A percentile compares a stretch with the other conserved stretches of the same genome.
Evolutionary conservation across 92 coral and sea anemone species (phyloP).

Genomic region (Phenganax marumi): DNA sequence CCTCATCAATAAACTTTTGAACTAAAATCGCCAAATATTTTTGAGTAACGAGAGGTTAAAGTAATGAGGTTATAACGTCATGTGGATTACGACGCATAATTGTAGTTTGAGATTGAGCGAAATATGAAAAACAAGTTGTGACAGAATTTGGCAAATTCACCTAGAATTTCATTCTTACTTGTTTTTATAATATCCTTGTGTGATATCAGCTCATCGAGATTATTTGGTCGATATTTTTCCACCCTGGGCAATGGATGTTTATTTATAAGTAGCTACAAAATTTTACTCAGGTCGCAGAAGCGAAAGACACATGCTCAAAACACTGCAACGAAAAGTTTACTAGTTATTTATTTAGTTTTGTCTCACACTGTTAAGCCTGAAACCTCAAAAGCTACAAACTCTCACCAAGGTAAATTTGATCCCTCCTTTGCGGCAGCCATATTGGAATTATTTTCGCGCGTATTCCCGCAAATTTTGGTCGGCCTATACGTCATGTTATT

Average conservation of each 20-base stretch:
- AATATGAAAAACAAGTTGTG: background rate
- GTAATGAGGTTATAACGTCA: background rate
- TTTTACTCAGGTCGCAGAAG: background rate
- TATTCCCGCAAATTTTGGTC: background rate
- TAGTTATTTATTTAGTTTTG: background rate
- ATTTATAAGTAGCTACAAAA: background rate
- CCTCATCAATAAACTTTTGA: slow-evolving; percentile 85
- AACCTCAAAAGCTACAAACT: too few relatives aligned
- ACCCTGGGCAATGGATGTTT: slow-evolving; percentile 62
- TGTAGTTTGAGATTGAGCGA: background rate
- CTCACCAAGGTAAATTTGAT: slow-evolving; percentile 36
- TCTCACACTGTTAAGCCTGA: background rate
- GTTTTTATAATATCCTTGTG: slow-evolving; percentile 95
- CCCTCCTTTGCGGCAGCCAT: slow-evolving; percentile 17
- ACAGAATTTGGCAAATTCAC: background rate
- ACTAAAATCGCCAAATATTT: slow-evolving; percentile 42
- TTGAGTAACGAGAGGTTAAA: background rate
- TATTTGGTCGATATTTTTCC: slow-evolving; percentile 90
- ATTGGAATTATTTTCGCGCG: slow-evolving; percentile 18
- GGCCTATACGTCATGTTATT: background rate
- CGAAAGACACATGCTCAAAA: background rate
- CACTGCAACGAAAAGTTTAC: background rate
- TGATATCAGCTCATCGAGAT: slow-evolving; percentile 82
- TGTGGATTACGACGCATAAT: background rate
- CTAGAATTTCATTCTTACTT: slow-evolving; percentile 58